Evolutionary conservation across 2,113 vertebrate species (phyloP).

Genomic region (Tragelaphus buxtoni): DNA sequence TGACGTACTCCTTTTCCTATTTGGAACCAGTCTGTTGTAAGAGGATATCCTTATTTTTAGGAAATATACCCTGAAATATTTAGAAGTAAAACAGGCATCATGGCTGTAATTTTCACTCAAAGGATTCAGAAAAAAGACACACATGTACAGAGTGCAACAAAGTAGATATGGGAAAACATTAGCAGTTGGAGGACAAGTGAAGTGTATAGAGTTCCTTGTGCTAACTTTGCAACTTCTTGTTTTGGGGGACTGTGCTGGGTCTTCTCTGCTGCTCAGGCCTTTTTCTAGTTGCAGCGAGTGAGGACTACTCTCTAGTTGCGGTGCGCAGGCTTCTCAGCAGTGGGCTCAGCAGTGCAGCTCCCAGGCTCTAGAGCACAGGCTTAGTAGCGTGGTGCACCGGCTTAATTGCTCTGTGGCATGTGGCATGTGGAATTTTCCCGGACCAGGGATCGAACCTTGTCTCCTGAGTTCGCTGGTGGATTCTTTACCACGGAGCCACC

Average conservation of each 20-base stretch:
- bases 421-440: background rate
- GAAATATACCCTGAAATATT: background rate
- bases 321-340: background rate
- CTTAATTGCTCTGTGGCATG: background rate
- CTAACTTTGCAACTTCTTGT: background rate
- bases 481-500: background rate
- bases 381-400: background rate
- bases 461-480: background rate
- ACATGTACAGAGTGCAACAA: background rate
- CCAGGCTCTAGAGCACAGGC: background rate
- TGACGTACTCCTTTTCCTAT: too few species aligned
- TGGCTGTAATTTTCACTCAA: background rate
- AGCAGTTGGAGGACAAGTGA: background rate
- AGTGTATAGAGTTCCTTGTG: background rate
- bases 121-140: background rate
- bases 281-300: background rate
- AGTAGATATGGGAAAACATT: background rate
- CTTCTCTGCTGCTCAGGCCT: background rate
- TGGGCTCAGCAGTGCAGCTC: background rate
- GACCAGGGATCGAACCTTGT: background rate
- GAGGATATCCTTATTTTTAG: background rate
- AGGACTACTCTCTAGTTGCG: background rate
- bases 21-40: background rate
- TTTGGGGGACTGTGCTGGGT: background rate
- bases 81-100: background rate